Evolutionary conservation across 1,140 invertebrate genomes (phyloP), one percentile per base, ranked within the genome.

Genomic region (Drosophila seguyi): DNA sequence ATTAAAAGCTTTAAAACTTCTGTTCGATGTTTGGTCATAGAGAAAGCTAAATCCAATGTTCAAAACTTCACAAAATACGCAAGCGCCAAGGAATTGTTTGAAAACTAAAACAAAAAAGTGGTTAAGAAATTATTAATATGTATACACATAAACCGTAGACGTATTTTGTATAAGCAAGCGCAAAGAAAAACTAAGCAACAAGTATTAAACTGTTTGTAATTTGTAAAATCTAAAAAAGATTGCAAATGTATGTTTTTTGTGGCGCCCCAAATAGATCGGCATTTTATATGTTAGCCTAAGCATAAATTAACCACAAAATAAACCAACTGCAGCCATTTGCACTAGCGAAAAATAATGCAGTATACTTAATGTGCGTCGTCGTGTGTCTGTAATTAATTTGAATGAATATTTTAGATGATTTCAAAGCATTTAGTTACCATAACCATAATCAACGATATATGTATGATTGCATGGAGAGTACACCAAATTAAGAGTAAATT

Each of bases 81-180:
- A 86, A 85, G 73, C 88, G 88, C 88, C 88, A 91, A 91, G 90
- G 90, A 91, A 91, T 91, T 91, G 90, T 91, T 88, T 83, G 52
- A 79, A 79, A 75, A 80, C 45, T 63, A 82, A 71, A 63, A 59
- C 29, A 44, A 60, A 62, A 60, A 59, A 44, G 38, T 67, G 76
- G 45, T 75, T 61, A 75, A 58, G 80, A 73, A 65, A 68, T 67
- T 69, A 87, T 66, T 79, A 75, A 69, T 47, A 59, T 68, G 62
- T 81, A 75, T 73, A 76, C 68, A 81, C 45, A 71, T 78, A 68
- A 62, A 60, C 62, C 56, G 44, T 81, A 74, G 60, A 25, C 52
- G 75, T 74, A 74, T 62, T 77, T 87, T 82, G 63, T 71, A 77
- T 67, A 74, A 80, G 74, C 53, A 62, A 66, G 50, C 27, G 75